Base-by-base conservation (phyloP, 37 sponge, comb jelly and placozoan species). In the Eunapius fragilis region DNA sequence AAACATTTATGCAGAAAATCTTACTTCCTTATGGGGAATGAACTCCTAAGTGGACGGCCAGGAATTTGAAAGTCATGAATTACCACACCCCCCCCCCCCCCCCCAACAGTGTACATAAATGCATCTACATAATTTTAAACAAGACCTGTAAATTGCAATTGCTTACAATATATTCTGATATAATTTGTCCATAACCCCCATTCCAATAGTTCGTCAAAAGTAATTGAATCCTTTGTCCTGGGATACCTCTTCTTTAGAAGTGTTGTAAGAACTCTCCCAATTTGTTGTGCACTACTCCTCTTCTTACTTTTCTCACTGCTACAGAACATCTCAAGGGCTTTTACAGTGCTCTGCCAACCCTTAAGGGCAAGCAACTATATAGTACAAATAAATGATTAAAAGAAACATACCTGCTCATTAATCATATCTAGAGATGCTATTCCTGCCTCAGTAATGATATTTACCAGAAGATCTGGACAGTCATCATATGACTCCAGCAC, bases 131-230 rank as follows among this genome's bases (percentile, higher is more conserved):
- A n/a, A n/a, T n/a, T n/a, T n/a, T n/a, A n/a, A n/a, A n/a, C n/a
- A n/a, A n/a, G n/a, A n/a, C n/a, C n/a, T n/a, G n/a, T n/a, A n/a
- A n/a, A n/a, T n/a, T 30, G 48, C 67, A 37, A 67, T 69, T 27
- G 80, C 85, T 31, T 76, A 90, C 90, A 37, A 67, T 90, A 80
- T 17, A 90, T 70, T 13, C 23, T 76, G 28, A 90, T 77, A 45
- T 34, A 90, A 17, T 37, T 70, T 2, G 91, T 79, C 91, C 91
- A 90, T 2, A 76, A 28, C 2, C 69, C 74, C 91, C 91, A 90
- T 10, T 71, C 31, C 2, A 90, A 71, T 19, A 90, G 68, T n/a
- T 77, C 82, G 49, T 90, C 86, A 14, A 90, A n/a, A 5, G 82
- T 70, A 24, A 88, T 36, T 48, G 69, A 38, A 26, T n/a, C 23